A percentile compares a stretch with the other conserved stretches of the same genome.
These are phyloP conservation scores for Hiodon alosoides DNA, from an alignment of 2,113 vertebrate species.

Conservation along the genomic window DNA sequence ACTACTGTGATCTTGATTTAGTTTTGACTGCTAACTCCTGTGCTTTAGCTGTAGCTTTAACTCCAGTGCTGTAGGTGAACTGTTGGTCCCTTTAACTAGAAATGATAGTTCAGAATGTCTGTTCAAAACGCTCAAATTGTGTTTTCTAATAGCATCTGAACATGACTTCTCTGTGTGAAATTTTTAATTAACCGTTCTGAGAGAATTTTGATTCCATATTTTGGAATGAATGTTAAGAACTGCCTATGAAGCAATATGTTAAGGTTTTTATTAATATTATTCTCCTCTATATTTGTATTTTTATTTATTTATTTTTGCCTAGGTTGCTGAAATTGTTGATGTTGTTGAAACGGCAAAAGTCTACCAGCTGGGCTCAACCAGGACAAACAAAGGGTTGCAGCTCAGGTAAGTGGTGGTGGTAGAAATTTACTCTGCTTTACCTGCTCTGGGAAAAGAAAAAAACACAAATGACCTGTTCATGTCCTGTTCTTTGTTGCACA, in stretches of 20 bases:
- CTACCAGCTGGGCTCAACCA: constrained; percentile 91
- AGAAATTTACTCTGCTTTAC: background rate
- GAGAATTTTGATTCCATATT: no score
- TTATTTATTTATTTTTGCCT: constrained; percentile 19
- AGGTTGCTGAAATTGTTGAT: constrained; percentile 96
- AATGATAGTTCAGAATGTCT: no score
- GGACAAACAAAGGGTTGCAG: constrained; percentile 95
- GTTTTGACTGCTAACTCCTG: no score
- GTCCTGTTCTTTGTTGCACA: constrained; percentile 41
- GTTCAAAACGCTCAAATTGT: no score
- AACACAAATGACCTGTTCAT: background rate
- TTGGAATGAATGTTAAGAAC: background rate
- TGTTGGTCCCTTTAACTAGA: no score
- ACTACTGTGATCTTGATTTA: no score
- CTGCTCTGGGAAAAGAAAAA: no score
- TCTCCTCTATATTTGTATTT: background rate
- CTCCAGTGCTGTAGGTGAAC: no score
- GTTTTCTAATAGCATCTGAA: no score
- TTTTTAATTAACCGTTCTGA: no score
- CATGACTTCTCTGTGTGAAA: no score
- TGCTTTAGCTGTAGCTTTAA: no score
- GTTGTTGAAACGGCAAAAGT: constrained; percentile 96
- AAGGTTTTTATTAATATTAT: background rate
- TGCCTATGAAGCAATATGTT: background rate
- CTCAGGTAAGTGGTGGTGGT: constrained; percentile 64